Conservation (phyloP, 2,888 invertebrate genomes). For the Oscheius onirici region DNA sequence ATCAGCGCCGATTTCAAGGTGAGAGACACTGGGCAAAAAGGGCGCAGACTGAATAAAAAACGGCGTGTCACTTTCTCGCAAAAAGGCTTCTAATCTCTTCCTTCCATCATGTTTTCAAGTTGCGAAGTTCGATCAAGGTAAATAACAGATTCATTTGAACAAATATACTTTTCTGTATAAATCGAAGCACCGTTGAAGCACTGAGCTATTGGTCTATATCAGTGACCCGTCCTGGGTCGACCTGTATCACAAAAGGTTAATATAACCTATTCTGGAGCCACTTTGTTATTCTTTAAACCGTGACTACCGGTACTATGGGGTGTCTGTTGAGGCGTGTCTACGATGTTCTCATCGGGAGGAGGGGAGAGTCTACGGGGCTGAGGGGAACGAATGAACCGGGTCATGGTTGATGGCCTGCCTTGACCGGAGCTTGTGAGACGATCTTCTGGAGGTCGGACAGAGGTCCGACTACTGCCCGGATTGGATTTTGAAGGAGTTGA, state of each 20-base stretch:
- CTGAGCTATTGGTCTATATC: no score
- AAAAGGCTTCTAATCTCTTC: no score
- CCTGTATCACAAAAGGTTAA: conserved; percentile 8
- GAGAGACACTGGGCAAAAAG: conserved; percentile 12
- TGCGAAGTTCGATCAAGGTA: no score
- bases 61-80: background rate
- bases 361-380: conserved; percentile 14
- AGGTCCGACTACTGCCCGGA: background rate
- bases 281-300: conserved; percentile 20
- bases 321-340: background rate
- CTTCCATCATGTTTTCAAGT: no score
- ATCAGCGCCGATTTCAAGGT: conserved; percentile 5
- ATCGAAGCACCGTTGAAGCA: no score
- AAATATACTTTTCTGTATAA: no score
- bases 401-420: conserved; percentile 10
- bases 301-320: background rate
- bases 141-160: no score
- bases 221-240: background rate
- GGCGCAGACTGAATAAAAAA: conserved; percentile 5
- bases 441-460: background rate
- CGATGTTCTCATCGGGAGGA: conserved; percentile 20
- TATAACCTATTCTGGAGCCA: conserved; percentile 29
- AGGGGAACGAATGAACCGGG: conserved; percentile 13
- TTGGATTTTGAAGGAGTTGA: conserved; percentile 18
- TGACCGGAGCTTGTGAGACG: background rate